A percentile compares a stretch with the other conserved stretches of the same genome.
Conservation (phyloP, 1,140 invertebrate genomes). For the Vanessa atalanta region DNA sequence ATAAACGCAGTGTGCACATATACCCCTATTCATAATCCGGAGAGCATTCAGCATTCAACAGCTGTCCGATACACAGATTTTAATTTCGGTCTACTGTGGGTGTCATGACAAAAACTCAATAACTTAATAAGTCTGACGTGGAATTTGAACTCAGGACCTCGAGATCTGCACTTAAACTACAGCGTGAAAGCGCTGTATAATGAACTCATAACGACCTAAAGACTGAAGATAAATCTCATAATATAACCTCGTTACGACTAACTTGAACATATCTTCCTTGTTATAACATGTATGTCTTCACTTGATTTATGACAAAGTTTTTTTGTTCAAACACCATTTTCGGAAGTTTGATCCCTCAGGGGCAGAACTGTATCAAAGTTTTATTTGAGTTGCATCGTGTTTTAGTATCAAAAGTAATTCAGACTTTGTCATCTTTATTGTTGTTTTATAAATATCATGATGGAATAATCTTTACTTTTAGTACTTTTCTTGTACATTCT, state of each 20-base stretch:
- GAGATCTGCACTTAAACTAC: too few relatives aligned
- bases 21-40: too few relatives aligned
- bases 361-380: constrained; percentile 34
- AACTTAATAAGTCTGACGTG: too few relatives aligned
- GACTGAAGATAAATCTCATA: not conserved
- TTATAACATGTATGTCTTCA: constrained; percentile 27
- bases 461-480: not conserved
- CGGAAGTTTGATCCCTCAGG: constrained; percentile 34
- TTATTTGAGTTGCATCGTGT: constrained; percentile 35
- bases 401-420: constrained; percentile 5
- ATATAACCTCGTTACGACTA: not conserved
- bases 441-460: not conserved
- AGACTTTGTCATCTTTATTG: constrained; percentile 27
- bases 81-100: too few relatives aligned
- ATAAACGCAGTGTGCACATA: too few relatives aligned
- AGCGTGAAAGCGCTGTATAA: too few relatives aligned
- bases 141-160: too few relatives aligned
- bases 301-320: constrained; percentile 46
- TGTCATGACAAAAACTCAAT: too few relatives aligned
- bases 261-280: constrained; percentile 22
- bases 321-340: constrained; percentile 43
- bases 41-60: too few relatives aligned
- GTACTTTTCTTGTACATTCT: too few relatives aligned
- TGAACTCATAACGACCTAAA: not conserved
- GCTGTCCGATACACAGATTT: too few relatives aligned